These are phyloP conservation scores for Megastigmus dorsalis DNA, from an alignment of 2,888 invertebrate species.

Conservation along the genomic window DNA sequence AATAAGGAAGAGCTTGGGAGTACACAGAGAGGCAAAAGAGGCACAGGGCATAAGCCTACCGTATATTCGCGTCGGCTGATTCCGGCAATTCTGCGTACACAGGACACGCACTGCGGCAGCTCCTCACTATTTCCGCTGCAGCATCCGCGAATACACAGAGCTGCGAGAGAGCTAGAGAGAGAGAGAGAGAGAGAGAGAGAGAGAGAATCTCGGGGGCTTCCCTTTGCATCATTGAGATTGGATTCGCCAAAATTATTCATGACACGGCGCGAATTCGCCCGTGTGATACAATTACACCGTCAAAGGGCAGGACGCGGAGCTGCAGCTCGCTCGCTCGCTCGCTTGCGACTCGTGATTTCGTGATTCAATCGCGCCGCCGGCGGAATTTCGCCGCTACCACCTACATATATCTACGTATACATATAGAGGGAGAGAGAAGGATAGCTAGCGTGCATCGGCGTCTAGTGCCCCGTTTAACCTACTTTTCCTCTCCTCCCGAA, in stretches of 20 bases:
- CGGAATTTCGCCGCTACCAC: background rate
- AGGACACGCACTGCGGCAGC: background rate
- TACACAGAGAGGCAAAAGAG: too few species aligned
- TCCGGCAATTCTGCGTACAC: background rate
- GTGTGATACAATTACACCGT: conserved; percentile 31
- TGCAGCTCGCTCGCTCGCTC: too few species aligned
- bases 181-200: too few species aligned
- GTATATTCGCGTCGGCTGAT: background rate
- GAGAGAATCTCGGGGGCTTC: background rate
- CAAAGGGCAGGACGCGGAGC: background rate
- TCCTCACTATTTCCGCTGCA: conserved; percentile 5
- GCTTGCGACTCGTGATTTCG: conserved; percentile 10
- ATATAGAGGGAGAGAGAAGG: background rate
- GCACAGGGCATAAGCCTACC: too few species aligned
- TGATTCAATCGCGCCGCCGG: background rate
- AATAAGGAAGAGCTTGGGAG: too few species aligned
- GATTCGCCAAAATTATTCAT: conserved; percentile 36
- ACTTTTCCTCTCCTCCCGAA: background rate
- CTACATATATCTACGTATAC: too few species aligned
- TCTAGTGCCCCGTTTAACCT: too few species aligned
- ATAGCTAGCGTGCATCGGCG: too few species aligned
- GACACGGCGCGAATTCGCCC: conserved; percentile 25
- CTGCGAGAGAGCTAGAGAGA: too few species aligned
- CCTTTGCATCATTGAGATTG: conserved; percentile 32
- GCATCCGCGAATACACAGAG: too few species aligned